Conservation (phyloP, 2,888 invertebrate genomes). For the Tetragonisca angustula region DNA sequence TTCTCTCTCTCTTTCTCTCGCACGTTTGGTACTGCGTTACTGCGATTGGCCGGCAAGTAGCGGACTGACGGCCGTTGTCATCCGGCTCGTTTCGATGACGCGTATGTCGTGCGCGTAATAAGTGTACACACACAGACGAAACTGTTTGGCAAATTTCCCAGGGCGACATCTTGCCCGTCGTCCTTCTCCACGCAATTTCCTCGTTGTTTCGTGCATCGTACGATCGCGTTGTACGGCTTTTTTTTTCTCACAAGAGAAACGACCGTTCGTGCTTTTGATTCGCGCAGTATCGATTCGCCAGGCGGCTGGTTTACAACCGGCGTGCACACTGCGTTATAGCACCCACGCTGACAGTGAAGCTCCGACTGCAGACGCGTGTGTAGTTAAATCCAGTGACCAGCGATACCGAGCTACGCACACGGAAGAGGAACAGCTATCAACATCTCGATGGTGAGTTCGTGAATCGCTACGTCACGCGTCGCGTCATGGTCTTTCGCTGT, state of each 20-base stretch:
- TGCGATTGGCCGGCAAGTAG: slow-evolving; percentile 21
- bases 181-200: neutral
- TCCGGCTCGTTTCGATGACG: slow-evolving; percentile 16
- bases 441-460: slow-evolving; percentile 63
- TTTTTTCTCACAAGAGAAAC: neutral
- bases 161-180: neutral
- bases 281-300: slow-evolving; percentile 59
- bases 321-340: slow-evolving; percentile 25
- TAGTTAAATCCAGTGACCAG: slow-evolving; percentile 7
- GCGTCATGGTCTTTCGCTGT: slow-evolving; percentile 6
- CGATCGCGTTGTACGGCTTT: neutral
- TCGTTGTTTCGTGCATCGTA: neutral
- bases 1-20: neutral
- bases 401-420: slow-evolving; percentile 40
- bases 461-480: slow-evolving; percentile 44
- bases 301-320: slow-evolving; percentile 38
- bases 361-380: slow-evolving; percentile 32
- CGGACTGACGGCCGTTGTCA: slow-evolving; percentile 10
- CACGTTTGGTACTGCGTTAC: neutral
- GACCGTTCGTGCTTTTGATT: slow-evolving; percentile 21
- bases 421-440: slow-evolving; percentile 38
- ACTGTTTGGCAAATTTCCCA: slow-evolving; percentile 14
- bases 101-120: slow-evolving; percentile 22
- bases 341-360: slow-evolving; percentile 36
- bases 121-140: neutral